Conservation (phyloP, 1,140 invertebrate species). For the Riptortus pedestris region DNA sequence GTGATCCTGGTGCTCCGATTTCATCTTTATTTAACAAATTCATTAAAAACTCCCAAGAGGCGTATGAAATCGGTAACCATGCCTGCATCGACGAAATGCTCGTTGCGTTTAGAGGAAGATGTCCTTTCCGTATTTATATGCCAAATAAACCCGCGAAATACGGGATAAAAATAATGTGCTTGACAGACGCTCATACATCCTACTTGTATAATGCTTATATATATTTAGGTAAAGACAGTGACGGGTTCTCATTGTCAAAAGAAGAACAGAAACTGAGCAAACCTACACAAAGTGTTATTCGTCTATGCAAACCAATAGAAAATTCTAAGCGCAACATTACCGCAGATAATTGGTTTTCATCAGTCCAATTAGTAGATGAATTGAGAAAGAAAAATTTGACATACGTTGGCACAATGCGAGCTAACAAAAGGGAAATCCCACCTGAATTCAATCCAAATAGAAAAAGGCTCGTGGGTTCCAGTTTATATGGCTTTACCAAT, state of each 20-base stretch:
- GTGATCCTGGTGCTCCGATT: not conserved
- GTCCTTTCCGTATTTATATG: no score
- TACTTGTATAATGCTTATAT: not conserved
- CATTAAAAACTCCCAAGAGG: no score
- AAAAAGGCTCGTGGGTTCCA: not conserved
- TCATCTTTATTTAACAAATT: no score
- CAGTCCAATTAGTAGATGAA: slow-evolving; percentile 32
- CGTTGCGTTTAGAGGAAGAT: no score
- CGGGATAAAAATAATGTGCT: no score
- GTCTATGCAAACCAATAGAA: not conserved
- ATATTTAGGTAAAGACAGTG: not conserved
- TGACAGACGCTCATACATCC: not conserved
- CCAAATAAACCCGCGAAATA: no score
- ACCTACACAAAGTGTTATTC: slow-evolving; percentile 4
- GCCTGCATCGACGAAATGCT: no score
- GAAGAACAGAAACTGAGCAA: not conserved
- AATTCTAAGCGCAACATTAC: slow-evolving; percentile 33
- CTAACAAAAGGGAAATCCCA: slow-evolving; percentile 23
- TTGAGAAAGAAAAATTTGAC: slow-evolving; percentile 31
- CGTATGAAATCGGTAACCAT: no score
- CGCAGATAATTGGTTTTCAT: slow-evolving; percentile 37
- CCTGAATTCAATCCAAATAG: slow-evolving; percentile 9
- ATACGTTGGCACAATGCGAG: slow-evolving; percentile 28
- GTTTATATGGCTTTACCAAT: slow-evolving; percentile 30
- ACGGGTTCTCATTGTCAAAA: not conserved